A percentile compares a stretch with the other conserved stretches of the same genome.
Conservation (phyloP, 2,888 invertebrate species). For the Melangyna quadrimaculata region DNA sequence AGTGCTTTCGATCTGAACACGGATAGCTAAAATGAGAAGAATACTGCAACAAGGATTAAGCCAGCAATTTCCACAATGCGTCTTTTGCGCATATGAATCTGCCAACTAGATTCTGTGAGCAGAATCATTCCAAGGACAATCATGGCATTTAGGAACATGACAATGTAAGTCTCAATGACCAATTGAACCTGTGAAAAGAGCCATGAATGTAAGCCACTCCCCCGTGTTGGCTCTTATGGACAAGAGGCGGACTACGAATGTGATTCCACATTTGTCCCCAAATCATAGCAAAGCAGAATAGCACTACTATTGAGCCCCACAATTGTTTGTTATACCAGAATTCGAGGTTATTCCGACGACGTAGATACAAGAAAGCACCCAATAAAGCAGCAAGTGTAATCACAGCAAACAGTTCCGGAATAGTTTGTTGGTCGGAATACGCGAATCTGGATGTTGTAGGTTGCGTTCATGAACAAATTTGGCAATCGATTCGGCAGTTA, state of each 20-base stretch:
- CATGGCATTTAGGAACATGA: constrained; percentile 95
- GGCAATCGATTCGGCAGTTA: constrained; percentile 96
- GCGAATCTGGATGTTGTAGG: constrained; percentile 95
- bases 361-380: constrained; percentile 95
- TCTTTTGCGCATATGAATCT: constrained; percentile 90
- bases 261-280: constrained; percentile 99
- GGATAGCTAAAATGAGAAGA: constrained; percentile 97
- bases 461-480: constrained; percentile 98
- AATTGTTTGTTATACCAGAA: constrained; percentile 98
- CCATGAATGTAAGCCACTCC: constrained; percentile 96
- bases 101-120: constrained; percentile 92
- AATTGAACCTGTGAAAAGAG: constrained; percentile 98
- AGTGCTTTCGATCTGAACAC: constrained; percentile 99
- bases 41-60: constrained; percentile 92
- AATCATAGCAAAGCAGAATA: constrained; percentile 97
- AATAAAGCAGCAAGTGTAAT: constrained; percentile 91
- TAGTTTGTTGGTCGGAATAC: constrained; percentile 99
- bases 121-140: constrained; percentile 97
- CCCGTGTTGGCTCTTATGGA: constrained; percentile 95
- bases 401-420: constrained; percentile 95
- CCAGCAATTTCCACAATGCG: constrained; percentile 94
- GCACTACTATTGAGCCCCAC: constrained; percentile 96
- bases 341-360: constrained; percentile 97
- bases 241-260: constrained; percentile 97
- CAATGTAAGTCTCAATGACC: constrained; percentile 98